Conservation (phyloP, 2,797 vertebrate genomes). For the Heteromormyrus szaboi region DNA sequence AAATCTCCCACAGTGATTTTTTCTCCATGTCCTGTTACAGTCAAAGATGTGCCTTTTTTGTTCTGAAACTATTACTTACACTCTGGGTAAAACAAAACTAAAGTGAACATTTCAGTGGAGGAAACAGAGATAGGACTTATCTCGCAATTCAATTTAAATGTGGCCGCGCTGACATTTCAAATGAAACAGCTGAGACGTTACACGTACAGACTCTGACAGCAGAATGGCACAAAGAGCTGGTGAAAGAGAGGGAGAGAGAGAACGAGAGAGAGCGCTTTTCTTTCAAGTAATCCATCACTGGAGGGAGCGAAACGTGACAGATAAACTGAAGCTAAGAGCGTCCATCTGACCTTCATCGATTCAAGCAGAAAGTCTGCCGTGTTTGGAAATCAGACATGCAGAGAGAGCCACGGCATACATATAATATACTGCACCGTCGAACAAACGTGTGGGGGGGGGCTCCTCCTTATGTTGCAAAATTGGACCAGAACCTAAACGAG, state of each 20-base stretch:
- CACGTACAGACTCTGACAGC: background rate
- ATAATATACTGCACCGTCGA: background rate
- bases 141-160: conserved; percentile 13
- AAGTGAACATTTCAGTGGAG: background rate
- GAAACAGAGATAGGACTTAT: conserved; percentile 9
- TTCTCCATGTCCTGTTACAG: background rate
- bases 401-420: background rate
- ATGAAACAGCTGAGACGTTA: conserved; percentile 8
- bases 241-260: background rate
- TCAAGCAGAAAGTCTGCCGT: background rate
- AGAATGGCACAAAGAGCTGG: background rate
- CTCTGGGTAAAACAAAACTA: background rate
- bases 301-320: background rate
- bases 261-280: background rate
- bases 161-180: conserved; percentile 5
- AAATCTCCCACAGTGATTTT: background rate
- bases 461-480: conserved; percentile 13
- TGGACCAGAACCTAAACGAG: conserved; percentile 1
- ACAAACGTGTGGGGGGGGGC: background rate
- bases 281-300: background rate
- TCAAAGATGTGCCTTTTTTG: background rate
- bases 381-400: background rate
- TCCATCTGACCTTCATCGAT: background rate
- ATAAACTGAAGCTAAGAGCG: background rate
- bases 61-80: background rate